A percentile compares a stretch with the other conserved stretches of the same genome.
phyloP scores from a whole-genome alignment of 2,113 vertebrate species.

The Rostratula benghalensis region DNA sequence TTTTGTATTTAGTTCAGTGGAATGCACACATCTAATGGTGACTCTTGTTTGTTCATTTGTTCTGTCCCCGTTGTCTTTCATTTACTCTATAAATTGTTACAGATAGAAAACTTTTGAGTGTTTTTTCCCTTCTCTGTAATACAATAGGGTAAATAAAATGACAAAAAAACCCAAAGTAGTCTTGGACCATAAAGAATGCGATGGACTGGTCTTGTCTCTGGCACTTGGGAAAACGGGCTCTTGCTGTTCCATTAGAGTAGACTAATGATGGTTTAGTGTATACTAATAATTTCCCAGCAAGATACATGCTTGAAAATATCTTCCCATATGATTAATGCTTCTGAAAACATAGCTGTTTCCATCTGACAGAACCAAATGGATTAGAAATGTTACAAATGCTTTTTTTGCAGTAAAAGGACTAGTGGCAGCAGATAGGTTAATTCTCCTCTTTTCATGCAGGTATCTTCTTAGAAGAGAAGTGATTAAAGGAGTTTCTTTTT shows the following conservation, averaged over 20 bases:
- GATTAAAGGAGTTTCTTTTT: constrained; percentile 63
- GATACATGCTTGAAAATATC: neutral
- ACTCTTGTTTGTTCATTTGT: neutral
- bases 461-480: constrained; percentile 56
- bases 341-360: constrained; percentile 38
- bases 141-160: neutral
- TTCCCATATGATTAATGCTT: constrained; percentile 18
- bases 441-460: constrained; percentile 50
- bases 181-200: neutral
- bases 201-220: neutral
- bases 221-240: neutral
- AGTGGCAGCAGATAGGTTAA: constrained; percentile 56
- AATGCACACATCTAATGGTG: neutral
- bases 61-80: neutral
- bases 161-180: neutral
- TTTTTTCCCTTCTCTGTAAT: rapidly evolving
- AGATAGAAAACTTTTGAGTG: neutral
- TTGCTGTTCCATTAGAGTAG: constrained; percentile 3
- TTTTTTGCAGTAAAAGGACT: neutral
- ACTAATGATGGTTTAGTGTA: constrained; percentile 7
- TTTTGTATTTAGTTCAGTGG: neutral
- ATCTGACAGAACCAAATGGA: constrained; percentile 24
- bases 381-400: constrained; percentile 33
- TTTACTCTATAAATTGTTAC: neutral
- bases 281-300: constrained; percentile 50